Evolutionary conservation across 2,113 vertebrate genomes (phyloP).

Genomic region (Rhynchopsitta pachyrhyncha): DNA sequence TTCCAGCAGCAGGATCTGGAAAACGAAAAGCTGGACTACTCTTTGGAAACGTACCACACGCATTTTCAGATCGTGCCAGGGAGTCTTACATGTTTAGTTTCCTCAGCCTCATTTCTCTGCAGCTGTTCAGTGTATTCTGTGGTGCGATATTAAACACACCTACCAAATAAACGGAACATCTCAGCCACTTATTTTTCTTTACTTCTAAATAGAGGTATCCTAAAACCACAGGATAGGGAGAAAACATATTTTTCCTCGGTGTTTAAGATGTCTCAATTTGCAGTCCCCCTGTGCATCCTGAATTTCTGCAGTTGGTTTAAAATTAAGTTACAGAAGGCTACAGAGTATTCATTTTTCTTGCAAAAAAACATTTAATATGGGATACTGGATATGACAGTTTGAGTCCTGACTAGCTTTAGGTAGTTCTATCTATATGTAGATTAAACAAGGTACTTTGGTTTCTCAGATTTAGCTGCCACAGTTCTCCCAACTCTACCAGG

Average conservation of each 20-base stretch:
- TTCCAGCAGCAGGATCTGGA: not conserved
- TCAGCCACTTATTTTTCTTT: not conserved
- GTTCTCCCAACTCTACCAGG: not conserved
- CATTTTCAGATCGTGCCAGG: not conserved
- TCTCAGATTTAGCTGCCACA: not conserved
- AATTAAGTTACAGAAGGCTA: not conserved
- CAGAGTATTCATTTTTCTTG: not conserved
- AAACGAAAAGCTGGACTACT: not conserved
- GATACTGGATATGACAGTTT: not conserved
- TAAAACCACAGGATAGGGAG: not conserved
- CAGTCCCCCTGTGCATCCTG: not conserved
- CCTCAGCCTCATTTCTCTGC: not conserved
- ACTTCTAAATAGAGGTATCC: not conserved
- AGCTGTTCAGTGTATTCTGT: not conserved
- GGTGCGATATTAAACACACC: not conserved
- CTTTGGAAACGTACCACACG: not conserved
- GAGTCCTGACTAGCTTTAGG: not conserved
- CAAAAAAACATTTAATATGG: not conserved
- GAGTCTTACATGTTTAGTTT: not conserved
- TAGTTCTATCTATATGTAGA: not conserved
- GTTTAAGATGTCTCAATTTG: not conserved
- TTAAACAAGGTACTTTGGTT: not conserved
- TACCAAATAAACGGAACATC: not conserved
- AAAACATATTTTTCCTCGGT: fast-evolving
- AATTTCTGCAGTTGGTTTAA: not conserved